Percentiles rank a stretch among this genome's conserved stretches.
phyloP scores from a whole-genome alignment of 2,888 invertebrate genomes.

The Ecdyonurus torrentis region DNA sequence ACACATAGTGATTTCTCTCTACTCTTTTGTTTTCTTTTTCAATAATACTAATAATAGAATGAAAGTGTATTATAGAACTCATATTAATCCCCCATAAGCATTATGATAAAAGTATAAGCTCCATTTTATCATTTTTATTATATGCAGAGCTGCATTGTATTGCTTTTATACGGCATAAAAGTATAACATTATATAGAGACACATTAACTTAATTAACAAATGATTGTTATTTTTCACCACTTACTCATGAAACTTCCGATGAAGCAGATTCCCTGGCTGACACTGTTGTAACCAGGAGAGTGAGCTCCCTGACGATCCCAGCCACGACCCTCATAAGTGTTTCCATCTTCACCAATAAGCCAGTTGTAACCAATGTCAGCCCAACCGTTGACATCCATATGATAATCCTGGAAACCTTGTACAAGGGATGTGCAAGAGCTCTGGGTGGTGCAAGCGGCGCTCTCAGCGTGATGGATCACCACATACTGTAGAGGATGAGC shows the following conservation, averaged over 20 bases:
- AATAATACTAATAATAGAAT: too few species aligned
- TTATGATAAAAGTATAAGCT: too few species aligned
- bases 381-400: conserved; percentile 24
- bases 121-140: too few species aligned
- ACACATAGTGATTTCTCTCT: too few species aligned
- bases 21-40: too few species aligned
- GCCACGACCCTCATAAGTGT: conserved; percentile 28
- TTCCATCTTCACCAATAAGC: conserved; percentile 33
- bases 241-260: conserved; percentile 6
- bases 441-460: conserved; percentile 19
- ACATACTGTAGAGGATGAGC: conserved; percentile 22
- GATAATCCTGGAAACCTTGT: conserved; percentile 23
- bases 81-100: too few species aligned
- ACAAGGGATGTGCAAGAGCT: conserved; percentile 21
- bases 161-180: too few species aligned
- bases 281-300: conserved; percentile 25
- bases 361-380: conserved; percentile 29
- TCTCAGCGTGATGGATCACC: conserved; percentile 27
- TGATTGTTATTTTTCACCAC: background rate
- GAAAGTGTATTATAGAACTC: too few species aligned
- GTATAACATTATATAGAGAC: too few species aligned
- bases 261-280: conserved; percentile 16
- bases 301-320: conserved; percentile 29
- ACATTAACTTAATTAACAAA: background rate
- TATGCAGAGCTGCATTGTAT: too few species aligned